phyloP scores from a whole-genome alignment of 2,113 vertebrate species.

The Danionella cerebrum region DNA sequence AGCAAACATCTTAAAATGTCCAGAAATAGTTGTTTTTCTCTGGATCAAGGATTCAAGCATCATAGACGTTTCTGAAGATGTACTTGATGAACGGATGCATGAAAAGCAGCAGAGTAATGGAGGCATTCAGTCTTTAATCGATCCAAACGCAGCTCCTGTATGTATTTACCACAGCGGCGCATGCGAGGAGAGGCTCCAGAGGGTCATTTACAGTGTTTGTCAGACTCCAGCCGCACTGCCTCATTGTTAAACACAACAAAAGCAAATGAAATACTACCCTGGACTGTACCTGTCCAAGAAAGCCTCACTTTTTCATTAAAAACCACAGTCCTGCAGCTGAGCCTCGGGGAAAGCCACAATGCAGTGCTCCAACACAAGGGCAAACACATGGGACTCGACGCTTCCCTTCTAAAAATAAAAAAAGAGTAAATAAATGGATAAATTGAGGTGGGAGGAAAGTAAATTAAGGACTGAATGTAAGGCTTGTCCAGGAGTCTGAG shows the following conservation, averaged over 20 bases:
- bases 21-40: too few species aligned
- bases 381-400: slow-evolving; percentile 64
- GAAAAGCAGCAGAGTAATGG: slow-evolving; percentile 8
- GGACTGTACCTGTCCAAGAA: slow-evolving; percentile 58
- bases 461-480: slow-evolving; percentile 46
- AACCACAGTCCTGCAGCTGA: slow-evolving; percentile 59
- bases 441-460: slow-evolving; percentile 47
- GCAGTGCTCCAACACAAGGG: slow-evolving; percentile 59
- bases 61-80: slow-evolving; percentile 7
- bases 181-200: slow-evolving; percentile 42
- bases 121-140: slow-evolving; percentile 35
- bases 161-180: slow-evolving; percentile 30
- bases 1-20: too few species aligned
- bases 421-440: slow-evolving; percentile 38
- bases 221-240: slow-evolving; percentile 29
- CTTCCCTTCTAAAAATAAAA: slow-evolving; percentile 55
- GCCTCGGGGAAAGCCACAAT: slow-evolving; percentile 60
- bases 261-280: slow-evolving; percentile 51
- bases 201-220: slow-evolving; percentile 45
- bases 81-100: slow-evolving; percentile 21
- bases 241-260: slow-evolving; percentile 60
- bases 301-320: slow-evolving; percentile 56
- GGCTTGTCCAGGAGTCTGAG: slow-evolving; percentile 28
- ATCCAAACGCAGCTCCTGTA: slow-evolving; percentile 30
- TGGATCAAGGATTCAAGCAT: too few species aligned